Base-by-base conservation (phyloP, 1,140 invertebrate species). In the Drosophila sp. region DNA sequence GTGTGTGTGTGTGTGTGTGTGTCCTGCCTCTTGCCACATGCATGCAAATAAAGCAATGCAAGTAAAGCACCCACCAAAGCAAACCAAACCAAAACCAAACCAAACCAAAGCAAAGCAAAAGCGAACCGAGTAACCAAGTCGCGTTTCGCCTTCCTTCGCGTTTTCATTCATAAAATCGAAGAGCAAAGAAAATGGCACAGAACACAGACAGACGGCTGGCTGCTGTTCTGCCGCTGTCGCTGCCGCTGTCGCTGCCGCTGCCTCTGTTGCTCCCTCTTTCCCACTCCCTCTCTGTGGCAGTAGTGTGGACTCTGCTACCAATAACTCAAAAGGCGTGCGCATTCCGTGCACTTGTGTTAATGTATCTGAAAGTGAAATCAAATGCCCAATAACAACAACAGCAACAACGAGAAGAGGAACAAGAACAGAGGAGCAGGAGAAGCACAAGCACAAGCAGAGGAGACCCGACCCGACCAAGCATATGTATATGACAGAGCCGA, bases 341-440 rank as follows among this genome's bases (percentile, higher is more conserved):
- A 82, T 59, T 78, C 74, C 43, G 63, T 61, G 79, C 80, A 84
- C 80, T 83, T 84, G 80, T 79, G 76, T 83, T 83, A 83, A 83
- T 83, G 80, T 83, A 83, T 83, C 80, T 83, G 80, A 83, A 83
- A 83, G 80, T 83, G 80, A 83, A 83, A 82, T 82, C 80, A 82
- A 62, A 77, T 63, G 59, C 46, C 64, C 64, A 61, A 67, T 21
- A 61, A 51, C 38, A 59, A 65, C 51, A 65, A 65, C 43, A 65
- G 34, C 7, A 43, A 45, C 16, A 32, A 34, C 9, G 25, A 40
- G 4, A 38, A 14, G n/a, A 57, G 9, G 2, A 40, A 29, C 45
- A 7, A 36, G 7, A 61, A 18, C 11, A n/a, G 43, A 43, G 8
- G 46, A 51, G 36, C n/a, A 38, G 32, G 0, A 50, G 9, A 5